phyloP scores from a whole-genome alignment of 2,888 invertebrate species.

The Platycnemis pennipes region DNA sequence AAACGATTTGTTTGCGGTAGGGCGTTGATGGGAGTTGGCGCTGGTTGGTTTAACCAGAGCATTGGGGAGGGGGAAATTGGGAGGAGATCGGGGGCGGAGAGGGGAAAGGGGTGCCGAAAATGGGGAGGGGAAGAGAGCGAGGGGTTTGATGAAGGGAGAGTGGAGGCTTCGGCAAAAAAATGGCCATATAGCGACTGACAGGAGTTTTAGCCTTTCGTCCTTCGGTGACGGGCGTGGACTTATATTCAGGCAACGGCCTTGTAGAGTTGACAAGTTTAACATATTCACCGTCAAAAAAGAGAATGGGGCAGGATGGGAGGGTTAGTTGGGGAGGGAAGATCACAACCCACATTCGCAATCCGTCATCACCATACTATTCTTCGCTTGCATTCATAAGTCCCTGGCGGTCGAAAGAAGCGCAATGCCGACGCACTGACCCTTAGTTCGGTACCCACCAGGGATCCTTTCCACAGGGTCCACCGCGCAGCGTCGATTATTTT shows the following conservation, averaged over 20 bases:
- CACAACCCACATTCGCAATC: slow-evolving; percentile 19
- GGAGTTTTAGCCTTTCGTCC: slow-evolving; percentile 25
- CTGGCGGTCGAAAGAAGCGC: not conserved
- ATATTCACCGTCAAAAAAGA: slow-evolving; percentile 42
- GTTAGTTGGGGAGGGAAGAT: not conserved
- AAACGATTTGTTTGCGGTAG: slow-evolving; percentile 7
- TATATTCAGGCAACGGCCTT: slow-evolving; percentile 25
- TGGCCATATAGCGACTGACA: slow-evolving; percentile 30
- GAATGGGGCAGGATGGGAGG: not conserved
- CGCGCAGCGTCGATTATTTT: too few relatives aligned
- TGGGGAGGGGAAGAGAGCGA: not conserved
- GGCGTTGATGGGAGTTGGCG: not conserved
- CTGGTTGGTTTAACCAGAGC: not conserved
- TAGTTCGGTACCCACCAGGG: not conserved
- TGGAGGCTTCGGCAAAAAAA: not conserved
- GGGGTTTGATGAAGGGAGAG: not conserved
- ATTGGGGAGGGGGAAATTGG: not conserved
- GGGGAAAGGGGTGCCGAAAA: not conserved
- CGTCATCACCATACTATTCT: not conserved
- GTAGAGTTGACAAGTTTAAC: slow-evolving; percentile 62
- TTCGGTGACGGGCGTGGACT: slow-evolving; percentile 60
- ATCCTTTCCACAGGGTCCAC: too few relatives aligned
- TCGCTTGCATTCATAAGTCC: not conserved
- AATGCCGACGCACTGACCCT: not conserved
- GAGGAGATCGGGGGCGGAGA: not conserved